Conservation (phyloP, 2,888 invertebrate species). For the Eupithecia insigniata region DNA sequence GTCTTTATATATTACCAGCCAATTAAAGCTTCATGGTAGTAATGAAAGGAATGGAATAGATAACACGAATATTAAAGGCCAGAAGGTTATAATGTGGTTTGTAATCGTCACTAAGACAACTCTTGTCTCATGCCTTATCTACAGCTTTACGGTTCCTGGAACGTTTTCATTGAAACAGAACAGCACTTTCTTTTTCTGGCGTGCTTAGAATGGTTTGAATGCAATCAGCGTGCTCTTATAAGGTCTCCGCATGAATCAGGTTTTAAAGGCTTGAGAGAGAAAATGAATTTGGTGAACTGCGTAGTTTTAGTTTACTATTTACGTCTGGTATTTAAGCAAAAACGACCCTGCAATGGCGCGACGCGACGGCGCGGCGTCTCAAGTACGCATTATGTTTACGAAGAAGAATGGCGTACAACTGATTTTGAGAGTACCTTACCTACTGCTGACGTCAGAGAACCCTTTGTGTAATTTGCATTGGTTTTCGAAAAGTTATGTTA, state of each 20-base stretch:
- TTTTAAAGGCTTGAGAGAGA: constrained; percentile 9
- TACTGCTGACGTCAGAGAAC: constrained; percentile 13
- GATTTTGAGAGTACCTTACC: constrained; percentile 15
- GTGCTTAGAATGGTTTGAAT: constrained; percentile 33
- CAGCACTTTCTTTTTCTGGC: constrained; percentile 40
- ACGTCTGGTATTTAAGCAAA: constrained; percentile 20
- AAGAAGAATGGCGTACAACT: constrained; percentile 24
- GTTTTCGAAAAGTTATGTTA: not conserved
- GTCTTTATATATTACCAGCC: constrained; percentile 13
- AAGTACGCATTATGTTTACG: constrained; percentile 33
- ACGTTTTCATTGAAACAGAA: constrained; percentile 40
- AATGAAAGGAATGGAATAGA: constrained; percentile 33
- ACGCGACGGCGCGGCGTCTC: constrained; percentile 19
- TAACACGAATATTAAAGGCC: constrained; percentile 25
- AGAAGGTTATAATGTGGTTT: constrained; percentile 30
- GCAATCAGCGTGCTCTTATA: constrained; percentile 33
- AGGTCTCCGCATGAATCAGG: constrained; percentile 21
- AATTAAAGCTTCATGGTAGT: constrained; percentile 22
- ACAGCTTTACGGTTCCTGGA: constrained; percentile 25
- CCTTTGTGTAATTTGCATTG: constrained; percentile 8
- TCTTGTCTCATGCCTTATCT: constrained; percentile 39
- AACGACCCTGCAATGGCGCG: constrained; percentile 20
- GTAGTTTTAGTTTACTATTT: constrained; percentile 28
- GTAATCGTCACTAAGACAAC: constrained; percentile 31
- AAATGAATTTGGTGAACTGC: constrained; percentile 26